These are phyloP conservation scores for Platysternon megacephalum DNA, from an alignment of 2,113 vertebrate genomes.

Conservation along the genomic window DNA sequence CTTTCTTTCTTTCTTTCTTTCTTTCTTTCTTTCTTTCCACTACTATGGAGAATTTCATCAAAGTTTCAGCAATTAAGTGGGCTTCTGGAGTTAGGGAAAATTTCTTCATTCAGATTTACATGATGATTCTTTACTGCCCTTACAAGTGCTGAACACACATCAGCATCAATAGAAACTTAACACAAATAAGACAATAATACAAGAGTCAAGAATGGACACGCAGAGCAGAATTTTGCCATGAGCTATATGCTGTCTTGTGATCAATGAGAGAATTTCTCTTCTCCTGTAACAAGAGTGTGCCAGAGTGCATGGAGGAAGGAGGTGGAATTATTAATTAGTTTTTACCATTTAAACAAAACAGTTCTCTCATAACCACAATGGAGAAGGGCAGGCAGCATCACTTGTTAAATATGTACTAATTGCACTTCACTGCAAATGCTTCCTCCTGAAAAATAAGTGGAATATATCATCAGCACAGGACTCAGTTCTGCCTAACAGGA, in stretches of 20 bases:
- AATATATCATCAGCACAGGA: too few species aligned
- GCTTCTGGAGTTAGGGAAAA: background rate
- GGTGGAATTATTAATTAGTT: background rate
- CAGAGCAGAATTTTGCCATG: background rate
- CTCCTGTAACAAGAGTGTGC: background rate
- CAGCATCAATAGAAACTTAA: background rate
- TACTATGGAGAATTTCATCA: background rate
- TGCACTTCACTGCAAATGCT: background rate
- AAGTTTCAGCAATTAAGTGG: background rate
- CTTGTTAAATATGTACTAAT: background rate
- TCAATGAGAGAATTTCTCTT: background rate
- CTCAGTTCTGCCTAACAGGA: too few species aligned
- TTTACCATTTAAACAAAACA: background rate
- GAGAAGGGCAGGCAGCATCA: background rate
- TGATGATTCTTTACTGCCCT: background rate
- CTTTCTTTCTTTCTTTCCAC: background rate
- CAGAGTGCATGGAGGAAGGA: background rate
- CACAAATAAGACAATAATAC: background rate
- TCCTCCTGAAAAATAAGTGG: background rate
- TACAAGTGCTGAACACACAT: background rate
- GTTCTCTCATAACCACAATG: background rate
- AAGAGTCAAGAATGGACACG: background rate
- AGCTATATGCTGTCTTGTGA: background rate
- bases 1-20: too few species aligned
- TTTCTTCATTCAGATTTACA: background rate